A percentile compares a stretch with the other conserved stretches of the same genome.
These are phyloP conservation scores for Sterna hirundo DNA, from an alignment of 2,113 vertebrate species.

Conservation along the genomic window DNA sequence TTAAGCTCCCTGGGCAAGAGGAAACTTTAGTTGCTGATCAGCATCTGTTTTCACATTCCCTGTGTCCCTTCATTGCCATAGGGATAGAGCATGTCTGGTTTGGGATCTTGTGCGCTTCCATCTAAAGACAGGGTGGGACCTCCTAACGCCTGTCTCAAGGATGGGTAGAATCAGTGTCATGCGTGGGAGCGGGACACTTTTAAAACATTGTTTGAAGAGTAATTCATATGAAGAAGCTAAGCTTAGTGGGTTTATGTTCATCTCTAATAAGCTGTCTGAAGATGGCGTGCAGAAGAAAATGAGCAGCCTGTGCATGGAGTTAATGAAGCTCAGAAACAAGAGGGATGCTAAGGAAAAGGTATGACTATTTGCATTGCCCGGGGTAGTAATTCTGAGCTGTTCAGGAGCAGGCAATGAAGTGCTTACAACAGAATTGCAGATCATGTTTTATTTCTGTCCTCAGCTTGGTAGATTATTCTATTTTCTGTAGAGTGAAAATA, in stretches of 20 bases:
- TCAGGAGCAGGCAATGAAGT: not conserved
- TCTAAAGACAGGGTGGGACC: not conserved
- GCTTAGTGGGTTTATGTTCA: not conserved
- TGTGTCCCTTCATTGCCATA: accelerated
- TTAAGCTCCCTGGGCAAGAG: not conserved
- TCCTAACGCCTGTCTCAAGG: accelerated
- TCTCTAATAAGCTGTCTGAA: slow-evolving; percentile 82
- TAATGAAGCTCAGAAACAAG: slow-evolving; percentile 88
- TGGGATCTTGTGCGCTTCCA: not conserved
- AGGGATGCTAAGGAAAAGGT: slow-evolving; percentile 87
- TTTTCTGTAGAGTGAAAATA: not conserved
- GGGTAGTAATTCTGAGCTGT: not conserved
- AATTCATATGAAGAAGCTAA: not conserved
- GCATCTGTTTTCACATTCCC: not conserved
- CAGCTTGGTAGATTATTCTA: not conserved
- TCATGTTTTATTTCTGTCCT: not conserved
- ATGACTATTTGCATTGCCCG: not conserved
- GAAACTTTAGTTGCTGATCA: not conserved
- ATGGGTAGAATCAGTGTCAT: not conserved
- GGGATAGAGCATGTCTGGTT: not conserved
- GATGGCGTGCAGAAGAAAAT: slow-evolving; percentile 89
- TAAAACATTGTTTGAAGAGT: not conserved
- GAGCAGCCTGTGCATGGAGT: slow-evolving; percentile 83
- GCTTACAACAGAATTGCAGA: not conserved
- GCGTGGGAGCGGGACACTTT: accelerated